Conservation (phyloP, 2,888 invertebrate genomes). For the Lutraria lutraria region DNA sequence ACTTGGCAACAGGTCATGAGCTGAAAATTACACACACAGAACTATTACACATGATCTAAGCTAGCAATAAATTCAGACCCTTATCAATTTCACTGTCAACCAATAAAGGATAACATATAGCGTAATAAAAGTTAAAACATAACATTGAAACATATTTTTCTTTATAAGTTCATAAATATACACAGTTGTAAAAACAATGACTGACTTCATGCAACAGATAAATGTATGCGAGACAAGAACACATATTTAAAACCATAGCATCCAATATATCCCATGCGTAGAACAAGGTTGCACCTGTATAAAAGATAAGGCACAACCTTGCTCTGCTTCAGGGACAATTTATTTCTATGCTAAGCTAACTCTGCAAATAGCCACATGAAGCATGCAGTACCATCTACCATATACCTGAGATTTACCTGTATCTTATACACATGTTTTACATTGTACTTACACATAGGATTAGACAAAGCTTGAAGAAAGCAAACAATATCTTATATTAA, state of each 20-base stretch:
- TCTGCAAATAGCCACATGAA: not conserved
- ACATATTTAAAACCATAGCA: not conserved
- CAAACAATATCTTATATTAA: not conserved
- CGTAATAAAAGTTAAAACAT: not conserved
- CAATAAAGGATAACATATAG: not conserved
- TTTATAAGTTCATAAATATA: not conserved
- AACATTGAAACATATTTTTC: not conserved
- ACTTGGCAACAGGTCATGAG: slow-evolving; percentile 67
- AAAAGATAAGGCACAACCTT: too few relatives aligned
- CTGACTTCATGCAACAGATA: not conserved
- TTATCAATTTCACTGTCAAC: not conserved
- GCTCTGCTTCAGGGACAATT: not conserved
- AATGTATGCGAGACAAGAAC: not conserved
- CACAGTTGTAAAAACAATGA: not conserved
- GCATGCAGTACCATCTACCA: slow-evolving; percentile 9
- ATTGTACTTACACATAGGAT: not conserved
- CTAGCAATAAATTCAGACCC: not conserved
- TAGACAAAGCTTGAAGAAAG: not conserved
- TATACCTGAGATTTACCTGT: not conserved
- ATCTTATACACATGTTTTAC: not conserved
- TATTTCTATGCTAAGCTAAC: slow-evolving; percentile 11
- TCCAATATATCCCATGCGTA: not conserved
- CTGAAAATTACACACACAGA: slow-evolving; percentile 31
- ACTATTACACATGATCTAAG: not conserved
- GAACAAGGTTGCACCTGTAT: too few relatives aligned